Evolutionary conservation across 2,888 invertebrate genomes (phyloP).

Genomic region (Micoletzkya japonica): DNA sequence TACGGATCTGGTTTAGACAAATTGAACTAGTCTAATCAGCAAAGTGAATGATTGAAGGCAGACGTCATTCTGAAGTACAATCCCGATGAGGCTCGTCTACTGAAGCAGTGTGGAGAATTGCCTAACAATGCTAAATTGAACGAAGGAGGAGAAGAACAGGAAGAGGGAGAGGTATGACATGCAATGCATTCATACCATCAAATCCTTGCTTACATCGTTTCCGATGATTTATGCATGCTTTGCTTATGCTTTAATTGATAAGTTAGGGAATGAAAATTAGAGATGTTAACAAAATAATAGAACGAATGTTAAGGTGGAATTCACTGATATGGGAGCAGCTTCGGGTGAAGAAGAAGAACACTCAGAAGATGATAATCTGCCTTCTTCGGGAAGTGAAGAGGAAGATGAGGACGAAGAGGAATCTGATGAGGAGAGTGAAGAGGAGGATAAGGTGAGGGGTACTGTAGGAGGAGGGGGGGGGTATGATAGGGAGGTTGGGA

Average conservation of each 20-base stretch:
- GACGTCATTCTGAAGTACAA: conserved; percentile 99
- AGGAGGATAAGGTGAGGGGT: conserved; percentile 30
- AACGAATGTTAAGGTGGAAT: conserved; percentile 14
- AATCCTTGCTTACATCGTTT: neutral
- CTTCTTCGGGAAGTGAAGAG: conserved; percentile 23
- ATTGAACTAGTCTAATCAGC: neutral
- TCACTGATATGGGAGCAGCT: conserved; percentile 26
- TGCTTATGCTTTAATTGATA: neutral
- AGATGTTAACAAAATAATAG: neutral
- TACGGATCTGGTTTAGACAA: too few relatives aligned
- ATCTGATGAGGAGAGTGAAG: conserved; percentile 34
- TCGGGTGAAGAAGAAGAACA: conserved; percentile 30
- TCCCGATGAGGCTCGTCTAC: conserved; percentile 95
- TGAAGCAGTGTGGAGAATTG: conserved; percentile 97
- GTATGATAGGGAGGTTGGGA: too few relatives aligned
- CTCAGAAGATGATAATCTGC: conserved; percentile 30
- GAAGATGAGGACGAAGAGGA: conserved; percentile 20
- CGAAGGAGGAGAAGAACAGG: conserved; percentile 58
- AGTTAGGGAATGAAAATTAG: neutral
- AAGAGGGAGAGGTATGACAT: conserved; percentile 55
- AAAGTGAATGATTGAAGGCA: conserved; percentile 92
- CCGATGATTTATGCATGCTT: neutral
- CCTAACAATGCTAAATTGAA: conserved; percentile 79
- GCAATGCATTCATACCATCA: neutral
- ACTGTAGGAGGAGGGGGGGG: too few relatives aligned